A percentile compares a stretch with the other conserved stretches of the same genome.
Evolutionary conservation across 2,888 invertebrate genomes (phyloP).

Genomic region (Platycnemis pennipes): DNA sequence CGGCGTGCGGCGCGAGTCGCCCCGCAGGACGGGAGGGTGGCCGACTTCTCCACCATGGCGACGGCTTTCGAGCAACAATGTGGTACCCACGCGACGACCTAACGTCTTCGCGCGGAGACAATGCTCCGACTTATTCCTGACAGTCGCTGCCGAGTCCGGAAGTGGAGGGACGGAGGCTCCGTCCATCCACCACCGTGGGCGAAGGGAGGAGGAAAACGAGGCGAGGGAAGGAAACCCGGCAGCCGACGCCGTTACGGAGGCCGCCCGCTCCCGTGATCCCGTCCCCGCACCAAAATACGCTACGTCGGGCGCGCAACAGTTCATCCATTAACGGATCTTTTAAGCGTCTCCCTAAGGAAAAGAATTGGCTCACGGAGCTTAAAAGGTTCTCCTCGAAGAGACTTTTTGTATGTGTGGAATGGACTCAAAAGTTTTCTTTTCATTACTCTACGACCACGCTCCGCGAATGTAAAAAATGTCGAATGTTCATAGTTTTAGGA

Average conservation of each 20-base stretch:
- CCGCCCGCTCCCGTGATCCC: background rate
- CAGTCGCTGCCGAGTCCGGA: background rate
- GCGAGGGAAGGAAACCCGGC: background rate
- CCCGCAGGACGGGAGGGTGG: constrained; percentile 69
- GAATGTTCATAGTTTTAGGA: background rate
- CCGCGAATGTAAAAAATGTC: background rate
- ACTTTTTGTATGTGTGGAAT: background rate
- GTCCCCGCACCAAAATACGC: background rate
- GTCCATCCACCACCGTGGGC: constrained; percentile 8
- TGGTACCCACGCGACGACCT: background rate
- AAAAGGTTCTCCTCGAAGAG: background rate
- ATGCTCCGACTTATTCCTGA: background rate
- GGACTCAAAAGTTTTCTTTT: background rate
- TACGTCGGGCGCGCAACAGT: background rate
- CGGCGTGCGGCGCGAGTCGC: constrained; percentile 83
- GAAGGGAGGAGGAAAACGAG: background rate
- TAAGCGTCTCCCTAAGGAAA: background rate
- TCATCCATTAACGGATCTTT: constrained; percentile 20
- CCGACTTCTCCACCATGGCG: constrained; percentile 68
- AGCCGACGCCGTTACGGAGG: background rate
- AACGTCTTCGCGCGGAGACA: background rate
- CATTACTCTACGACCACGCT: background rate
- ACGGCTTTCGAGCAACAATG: constrained; percentile 1
- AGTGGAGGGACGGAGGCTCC: constrained; percentile 38
- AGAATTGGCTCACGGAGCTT: background rate